Conservation (phyloP, 2,113 vertebrate genomes). For the Hydropotes inermis region DNA sequence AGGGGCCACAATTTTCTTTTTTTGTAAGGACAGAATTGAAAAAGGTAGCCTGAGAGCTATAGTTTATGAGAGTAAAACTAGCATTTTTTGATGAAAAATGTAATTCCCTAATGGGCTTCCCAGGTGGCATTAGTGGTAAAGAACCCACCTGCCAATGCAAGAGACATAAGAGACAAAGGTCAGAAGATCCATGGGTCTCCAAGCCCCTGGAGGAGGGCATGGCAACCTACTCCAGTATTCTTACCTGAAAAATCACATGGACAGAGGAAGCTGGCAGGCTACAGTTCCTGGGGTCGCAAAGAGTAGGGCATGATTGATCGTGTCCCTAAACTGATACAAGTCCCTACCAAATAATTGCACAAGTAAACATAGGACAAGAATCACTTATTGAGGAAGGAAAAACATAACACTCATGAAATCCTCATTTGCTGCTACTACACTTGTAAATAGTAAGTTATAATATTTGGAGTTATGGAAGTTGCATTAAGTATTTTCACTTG, state of each 20-base stretch:
- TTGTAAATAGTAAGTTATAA: neutral
- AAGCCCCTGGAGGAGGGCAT: neutral
- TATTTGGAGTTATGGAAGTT: neutral
- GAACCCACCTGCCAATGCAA: neutral
- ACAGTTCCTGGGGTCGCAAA: neutral
- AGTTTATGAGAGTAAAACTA: neutral
- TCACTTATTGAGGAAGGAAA: neutral
- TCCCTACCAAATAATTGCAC: neutral
- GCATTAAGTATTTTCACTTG: neutral
- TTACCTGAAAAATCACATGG: neutral
- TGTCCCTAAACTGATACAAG: neutral
- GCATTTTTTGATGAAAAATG: neutral
- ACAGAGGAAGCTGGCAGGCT: neutral
- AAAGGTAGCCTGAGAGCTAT: neutral
- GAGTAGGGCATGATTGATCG: rapidly evolving
- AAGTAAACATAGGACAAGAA: neutral
- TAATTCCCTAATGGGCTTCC: neutral
- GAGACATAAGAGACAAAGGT: neutral
- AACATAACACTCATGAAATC: neutral
- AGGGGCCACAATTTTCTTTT: neutral
- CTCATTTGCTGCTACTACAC: neutral
- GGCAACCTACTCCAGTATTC: neutral
- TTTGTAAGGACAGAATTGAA: neutral
- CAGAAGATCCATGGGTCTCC: neutral
- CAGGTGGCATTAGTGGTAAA: neutral